Evolutionary conservation across 2,888 invertebrate species (phyloP).

Genomic region (Sinotaia quadrata): DNA sequence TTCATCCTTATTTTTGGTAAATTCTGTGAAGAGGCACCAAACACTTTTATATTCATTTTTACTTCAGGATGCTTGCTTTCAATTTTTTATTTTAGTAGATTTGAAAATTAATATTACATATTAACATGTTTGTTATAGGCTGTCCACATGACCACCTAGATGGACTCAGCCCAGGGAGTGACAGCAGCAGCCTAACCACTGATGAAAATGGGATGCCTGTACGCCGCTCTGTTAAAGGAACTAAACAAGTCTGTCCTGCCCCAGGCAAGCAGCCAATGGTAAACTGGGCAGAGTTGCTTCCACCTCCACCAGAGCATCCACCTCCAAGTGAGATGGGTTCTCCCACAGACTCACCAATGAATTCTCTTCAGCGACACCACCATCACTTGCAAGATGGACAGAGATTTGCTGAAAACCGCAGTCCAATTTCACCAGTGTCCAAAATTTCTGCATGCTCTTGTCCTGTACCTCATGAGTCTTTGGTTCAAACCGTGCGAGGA

Average conservation of each 20-base stretch:
- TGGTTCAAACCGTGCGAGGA: slow-evolving; percentile 40
- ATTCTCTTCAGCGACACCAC: slow-evolving; percentile 35
- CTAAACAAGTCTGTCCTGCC: slow-evolving; percentile 42
- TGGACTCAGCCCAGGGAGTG: slow-evolving; percentile 61
- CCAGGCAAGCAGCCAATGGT: slow-evolving; percentile 63
- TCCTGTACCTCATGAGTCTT: slow-evolving; percentile 57
- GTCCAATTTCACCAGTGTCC: slow-evolving; percentile 63
- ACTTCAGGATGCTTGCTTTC: too few relatives aligned
- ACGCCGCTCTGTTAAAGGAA: slow-evolving; percentile 41
- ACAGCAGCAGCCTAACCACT: slow-evolving; percentile 64
- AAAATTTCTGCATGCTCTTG: slow-evolving; percentile 65
- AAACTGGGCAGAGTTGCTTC: slow-evolving; percentile 71
- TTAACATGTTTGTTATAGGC: slow-evolving; percentile 37
- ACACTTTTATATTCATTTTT: too few relatives aligned
- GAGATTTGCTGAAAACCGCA: slow-evolving; percentile 43
- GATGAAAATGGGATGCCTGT: slow-evolving; percentile 65
- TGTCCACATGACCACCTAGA: slow-evolving; percentile 53
- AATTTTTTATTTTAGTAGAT: too few relatives aligned
- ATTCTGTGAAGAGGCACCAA: too few relatives aligned
- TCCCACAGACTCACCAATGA: slow-evolving; percentile 55
- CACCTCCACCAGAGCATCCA: slow-evolving; percentile 73
- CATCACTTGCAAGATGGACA: slow-evolving; percentile 32
- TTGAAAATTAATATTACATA: too few relatives aligned
- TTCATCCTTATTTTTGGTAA: too few relatives aligned
- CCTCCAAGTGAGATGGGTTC: slow-evolving; percentile 70